Evolutionary conservation across 2,797 vertebrate genomes (phyloP).

Genomic region (Hybognathus amarus): DNA sequence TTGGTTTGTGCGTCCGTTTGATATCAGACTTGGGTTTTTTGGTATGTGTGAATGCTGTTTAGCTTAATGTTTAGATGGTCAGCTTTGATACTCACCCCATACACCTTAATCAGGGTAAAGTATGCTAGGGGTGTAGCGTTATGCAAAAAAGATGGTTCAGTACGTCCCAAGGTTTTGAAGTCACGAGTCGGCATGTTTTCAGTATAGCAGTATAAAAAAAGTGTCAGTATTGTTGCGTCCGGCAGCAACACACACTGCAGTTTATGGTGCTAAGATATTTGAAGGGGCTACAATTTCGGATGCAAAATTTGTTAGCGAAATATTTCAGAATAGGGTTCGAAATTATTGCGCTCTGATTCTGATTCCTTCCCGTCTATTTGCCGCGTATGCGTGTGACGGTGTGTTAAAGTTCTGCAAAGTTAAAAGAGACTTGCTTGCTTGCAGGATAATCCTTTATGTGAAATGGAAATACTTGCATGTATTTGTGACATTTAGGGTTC

Average conservation of each 20-base stretch:
- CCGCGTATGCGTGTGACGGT: background rate
- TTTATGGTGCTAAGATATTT: background rate
- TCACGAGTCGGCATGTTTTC: background rate
- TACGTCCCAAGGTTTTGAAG: background rate
- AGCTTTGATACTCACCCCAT: background rate
- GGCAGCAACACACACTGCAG: background rate
- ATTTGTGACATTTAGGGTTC: background rate
- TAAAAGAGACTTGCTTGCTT: background rate
- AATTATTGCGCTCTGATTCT: background rate
- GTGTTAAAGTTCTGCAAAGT: background rate
- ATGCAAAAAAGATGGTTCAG: background rate
- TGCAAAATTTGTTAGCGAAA: background rate
- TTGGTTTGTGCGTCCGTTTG: background rate
- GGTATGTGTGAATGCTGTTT: constrained; percentile 1
- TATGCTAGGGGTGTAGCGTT: background rate
- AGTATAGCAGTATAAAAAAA: background rate
- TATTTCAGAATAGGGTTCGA: background rate
- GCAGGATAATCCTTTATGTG: background rate
- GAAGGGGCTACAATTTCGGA: background rate
- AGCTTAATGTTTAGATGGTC: background rate
- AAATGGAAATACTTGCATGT: background rate
- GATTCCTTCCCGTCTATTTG: background rate
- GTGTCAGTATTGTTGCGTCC: background rate
- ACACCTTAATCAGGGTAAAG: background rate
- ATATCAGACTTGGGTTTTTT: background rate